phyloP scores from a whole-genome alignment of 2,888 invertebrate species.

The Aromia moschata region DNA sequence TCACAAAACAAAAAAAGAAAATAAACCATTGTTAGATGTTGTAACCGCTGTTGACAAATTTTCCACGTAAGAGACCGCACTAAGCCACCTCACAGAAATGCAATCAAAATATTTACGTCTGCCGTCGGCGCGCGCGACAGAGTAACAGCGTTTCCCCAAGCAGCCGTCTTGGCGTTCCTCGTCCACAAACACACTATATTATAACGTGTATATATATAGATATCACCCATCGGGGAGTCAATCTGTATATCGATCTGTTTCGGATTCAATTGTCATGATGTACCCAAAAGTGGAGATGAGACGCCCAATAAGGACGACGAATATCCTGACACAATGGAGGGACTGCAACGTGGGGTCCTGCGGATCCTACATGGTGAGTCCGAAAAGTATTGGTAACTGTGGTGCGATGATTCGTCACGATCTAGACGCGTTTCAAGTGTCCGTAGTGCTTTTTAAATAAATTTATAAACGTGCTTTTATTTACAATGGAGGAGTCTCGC shows the following conservation, averaged over 20 bases:
- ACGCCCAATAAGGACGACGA: conserved; percentile 56
- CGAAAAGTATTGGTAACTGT: conserved; percentile 14
- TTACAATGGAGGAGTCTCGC: no score
- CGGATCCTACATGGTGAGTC: conserved; percentile 35
- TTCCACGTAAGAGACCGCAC: background rate
- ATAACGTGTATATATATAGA: no score
- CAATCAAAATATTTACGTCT: conserved; percentile 33
- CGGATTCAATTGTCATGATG: conserved; percentile 56
- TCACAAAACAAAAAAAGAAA: no score
- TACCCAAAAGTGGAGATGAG: conserved; percentile 56
- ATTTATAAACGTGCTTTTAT: no score
- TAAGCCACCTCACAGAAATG: background rate
- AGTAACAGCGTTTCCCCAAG: conserved; percentile 14
- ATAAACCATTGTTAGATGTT: no score
- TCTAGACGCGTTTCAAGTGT: no score
- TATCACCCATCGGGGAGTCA: conserved; percentile 50
- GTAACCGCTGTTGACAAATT: no score
- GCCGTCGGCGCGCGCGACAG: conserved; percentile 33
- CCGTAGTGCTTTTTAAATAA: no score
- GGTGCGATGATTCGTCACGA: no score
- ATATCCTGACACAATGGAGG: conserved; percentile 46
- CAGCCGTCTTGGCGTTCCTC: conserved; percentile 26
- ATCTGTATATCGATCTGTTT: conserved; percentile 56
- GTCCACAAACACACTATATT: conserved; percentile 33
- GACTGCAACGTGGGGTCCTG: conserved; percentile 40